Evolutionary conservation across 2,797 vertebrate species (phyloP), one percentile per base, ranked within the genome.

Genomic region (Chelonia mydas): DNA sequence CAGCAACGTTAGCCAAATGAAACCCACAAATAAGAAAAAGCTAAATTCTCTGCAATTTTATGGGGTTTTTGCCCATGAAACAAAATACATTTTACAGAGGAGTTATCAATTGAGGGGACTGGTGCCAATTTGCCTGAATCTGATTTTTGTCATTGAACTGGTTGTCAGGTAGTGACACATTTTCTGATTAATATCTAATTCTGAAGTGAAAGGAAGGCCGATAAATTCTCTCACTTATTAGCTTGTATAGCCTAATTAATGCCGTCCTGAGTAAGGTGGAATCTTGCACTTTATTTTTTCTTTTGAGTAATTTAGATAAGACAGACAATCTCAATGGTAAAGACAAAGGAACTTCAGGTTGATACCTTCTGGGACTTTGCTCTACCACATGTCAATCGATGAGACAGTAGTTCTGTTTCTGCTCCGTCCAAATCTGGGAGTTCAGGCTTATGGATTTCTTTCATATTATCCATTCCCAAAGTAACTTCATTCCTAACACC

Each of bases 171-270:
- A 81, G 94, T 37, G 84, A 86, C 84, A 72, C 82, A 7, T 92
- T 87, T 92, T 88, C 50, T 83, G 83, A 11, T 93, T 94, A 87
- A 89, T 90, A 86, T 88, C 94, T 93, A 94, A 94, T 74, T 9
- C 16, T 72, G 23, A 7, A 81, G 3, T 54, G 90, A 61, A 91
- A 95, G 37, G 6, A 87, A 92, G 53, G 17, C 53, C 93, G 89
- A 77, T 83, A 91, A 9, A 41, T 1, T 72, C 54, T 89, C 80
- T 83, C 28, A 19, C 80, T 93, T 87, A 83, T 86, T 84, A 81
- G 72, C n/a, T 33, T 88, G 5, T 57, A 7, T 49, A 65, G 76
- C 86, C 65, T 82, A 49, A 90, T n/a, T 49, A 3, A 81, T 93
- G 37, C 33, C 11, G 9, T 83, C 85, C 45, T 54, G 53, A 51